These are phyloP conservation scores for Amphiprion percula DNA, from an alignment of 2,113 vertebrate genomes.

Conservation along the genomic window DNA sequence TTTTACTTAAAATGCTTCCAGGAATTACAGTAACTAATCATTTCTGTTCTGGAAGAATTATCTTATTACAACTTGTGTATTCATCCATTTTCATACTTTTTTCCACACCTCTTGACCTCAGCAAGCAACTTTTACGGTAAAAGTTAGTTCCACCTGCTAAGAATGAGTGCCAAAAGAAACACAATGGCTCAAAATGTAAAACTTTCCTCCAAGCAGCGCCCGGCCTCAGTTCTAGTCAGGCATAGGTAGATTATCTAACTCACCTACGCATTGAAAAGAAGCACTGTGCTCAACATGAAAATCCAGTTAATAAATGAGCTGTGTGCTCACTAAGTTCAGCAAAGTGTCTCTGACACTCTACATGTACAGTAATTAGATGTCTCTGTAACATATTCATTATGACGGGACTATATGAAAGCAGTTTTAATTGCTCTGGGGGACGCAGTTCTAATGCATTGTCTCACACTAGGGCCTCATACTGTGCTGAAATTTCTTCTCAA, in stretches of 20 bases:
- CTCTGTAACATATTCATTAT: conserved; percentile 62
- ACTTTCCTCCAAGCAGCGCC: neutral
- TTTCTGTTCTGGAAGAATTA: too few relatives aligned
- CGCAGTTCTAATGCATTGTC: conserved; percentile 10
- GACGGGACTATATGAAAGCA: conserved; percentile 34
- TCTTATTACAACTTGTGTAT: too few relatives aligned
- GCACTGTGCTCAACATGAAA: conserved; percentile 20
- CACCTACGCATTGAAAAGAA: conserved; percentile 33
- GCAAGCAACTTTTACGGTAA: neutral
- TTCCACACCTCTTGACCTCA: neutral
- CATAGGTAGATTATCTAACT: neutral
- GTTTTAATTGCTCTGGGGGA: conserved; percentile 38
- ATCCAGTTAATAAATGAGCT: conserved; percentile 50
- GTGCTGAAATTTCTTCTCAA: neutral
- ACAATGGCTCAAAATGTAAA: neutral
- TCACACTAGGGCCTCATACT: conserved; percentile 15
- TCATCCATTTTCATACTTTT: too few relatives aligned
- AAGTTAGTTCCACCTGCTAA: neutral
- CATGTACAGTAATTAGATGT: conserved; percentile 51
- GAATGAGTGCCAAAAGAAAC: neutral
- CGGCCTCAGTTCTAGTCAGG: neutral
- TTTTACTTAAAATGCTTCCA: too few relatives aligned
- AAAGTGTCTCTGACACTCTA: conserved; percentile 47
- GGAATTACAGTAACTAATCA: too few relatives aligned
- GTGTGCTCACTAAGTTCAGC: conserved; percentile 31